A percentile compares a stretch with the other conserved stretches of the same genome.
Evolutionary conservation across 2,888 invertebrate genomes (phyloP).

Genomic region (Latrodectus elegans): DNA sequence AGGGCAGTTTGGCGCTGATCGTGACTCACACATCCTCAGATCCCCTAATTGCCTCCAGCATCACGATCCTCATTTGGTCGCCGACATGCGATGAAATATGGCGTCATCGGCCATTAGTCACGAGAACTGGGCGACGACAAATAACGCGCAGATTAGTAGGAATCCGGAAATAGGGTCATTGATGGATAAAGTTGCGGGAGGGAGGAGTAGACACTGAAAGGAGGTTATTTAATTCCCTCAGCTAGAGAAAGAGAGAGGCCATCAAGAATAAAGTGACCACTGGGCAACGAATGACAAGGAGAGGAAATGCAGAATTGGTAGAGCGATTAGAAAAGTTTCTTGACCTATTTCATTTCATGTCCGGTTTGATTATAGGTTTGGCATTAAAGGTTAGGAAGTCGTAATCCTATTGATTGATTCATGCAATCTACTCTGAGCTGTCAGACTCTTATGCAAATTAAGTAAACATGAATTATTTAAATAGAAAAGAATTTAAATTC

Average conservation of each 20-base stretch:
- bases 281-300: background rate
- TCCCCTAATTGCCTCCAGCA: slow-evolving; percentile 40
- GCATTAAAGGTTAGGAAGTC: background rate
- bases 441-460: too few relatives aligned
- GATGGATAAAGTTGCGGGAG: background rate
- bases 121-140: slow-evolving; percentile 40
- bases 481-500: too few relatives aligned
- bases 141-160: slow-evolving; percentile 47
- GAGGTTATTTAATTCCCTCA: slow-evolving; percentile 1
- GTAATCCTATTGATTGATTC: too few relatives aligned
- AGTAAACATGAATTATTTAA: too few relatives aligned
- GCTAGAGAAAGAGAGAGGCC: slow-evolving; percentile 2
- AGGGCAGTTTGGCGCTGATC: slow-evolving; percentile 7
- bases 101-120: slow-evolving; percentile 58
- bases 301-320: background rate
- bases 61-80: slow-evolving; percentile 18
- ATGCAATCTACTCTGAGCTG: too few relatives aligned
- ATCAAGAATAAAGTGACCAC: slow-evolving; percentile 1
- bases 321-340: background rate
- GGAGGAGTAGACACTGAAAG: background rate
- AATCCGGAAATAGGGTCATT: slow-evolving; percentile 22
- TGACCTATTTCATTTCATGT: background rate
- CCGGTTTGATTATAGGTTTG: background rate
- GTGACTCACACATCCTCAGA: slow-evolving; percentile 47
- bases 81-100: slow-evolving; percentile 37